Evolutionary conservation across 37 sponge, comb jelly and placozoan genomes (phyloP), one percentile per base, ranked within the genome.

Genomic region (Dysidea cf. avara): DNA sequence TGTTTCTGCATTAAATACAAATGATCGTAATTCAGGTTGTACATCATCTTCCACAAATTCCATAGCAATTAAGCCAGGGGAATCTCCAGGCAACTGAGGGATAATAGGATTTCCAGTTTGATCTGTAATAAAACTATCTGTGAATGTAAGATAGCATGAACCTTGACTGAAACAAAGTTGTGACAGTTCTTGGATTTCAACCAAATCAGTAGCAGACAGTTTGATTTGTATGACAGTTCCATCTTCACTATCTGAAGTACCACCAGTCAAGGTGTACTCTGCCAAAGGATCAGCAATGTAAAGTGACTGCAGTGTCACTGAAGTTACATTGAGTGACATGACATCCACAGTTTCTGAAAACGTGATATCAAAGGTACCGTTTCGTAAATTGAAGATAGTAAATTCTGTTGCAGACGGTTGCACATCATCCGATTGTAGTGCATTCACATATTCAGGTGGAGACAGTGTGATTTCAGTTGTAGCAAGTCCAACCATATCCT

Each of bases 311-410:
- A 95, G 72, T n/a, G 88, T 87, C 5, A 95, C 73, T 17, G 73
- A 68, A 24, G 69, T 65, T 11, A 77, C 14, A 62, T 87, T 70
- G 13, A 95, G 43, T 17, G 83, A 74, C 7, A 29, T 9, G 4
- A 75, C 61, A 54, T 77, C 83, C 21, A 95, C 86, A 29, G 96
- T 90, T 64, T 95, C 96, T 54, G 84, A 74, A 69, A 95, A 95
- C 1, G 64, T 25, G 46, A 95, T 55, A 30, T 40, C 51, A 13
- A 95, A 40, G 6, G 57, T 69, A 11, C 87, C 91, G 38, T 70
- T 63, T 39, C 63, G 66, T 16, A 95, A 64, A 53, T 95, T 67
- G 29, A 92, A 87, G 5, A 67, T 32, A 9, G 40, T 37, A 56
- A 92, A 92, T 54, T 83, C 68, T 16, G 75, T 63, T 20, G 47